Evolutionary conservation across 2,888 invertebrate genomes (phyloP).

Genomic region (Allolobophora icterica): DNA sequence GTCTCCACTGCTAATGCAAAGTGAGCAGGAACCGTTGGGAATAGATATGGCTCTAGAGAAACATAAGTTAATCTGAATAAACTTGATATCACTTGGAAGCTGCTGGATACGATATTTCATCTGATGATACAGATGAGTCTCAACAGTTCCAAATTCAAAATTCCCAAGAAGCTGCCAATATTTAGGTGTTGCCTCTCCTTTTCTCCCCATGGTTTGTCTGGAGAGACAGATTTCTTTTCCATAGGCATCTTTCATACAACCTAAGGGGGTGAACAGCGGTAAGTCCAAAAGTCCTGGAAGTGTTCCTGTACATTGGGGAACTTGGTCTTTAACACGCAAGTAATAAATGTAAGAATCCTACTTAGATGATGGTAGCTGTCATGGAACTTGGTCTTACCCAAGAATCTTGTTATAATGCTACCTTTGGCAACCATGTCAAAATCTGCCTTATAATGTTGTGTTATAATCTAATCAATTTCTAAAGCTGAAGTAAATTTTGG

Average conservation of each 20-base stretch:
- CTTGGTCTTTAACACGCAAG: background rate
- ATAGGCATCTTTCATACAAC: background rate
- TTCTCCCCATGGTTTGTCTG: background rate
- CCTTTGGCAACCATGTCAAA: too few relatives aligned
- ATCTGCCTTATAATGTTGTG: too few relatives aligned
- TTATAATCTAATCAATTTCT: too few relatives aligned
- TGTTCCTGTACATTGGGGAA: background rate
- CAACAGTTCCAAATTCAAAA: background rate
- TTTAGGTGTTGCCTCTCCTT: background rate
- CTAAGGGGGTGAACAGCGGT: background rate
- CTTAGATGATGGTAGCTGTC: background rate
- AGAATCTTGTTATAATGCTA: background rate
- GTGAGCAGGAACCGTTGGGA: background rate
- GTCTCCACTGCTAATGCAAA: too few relatives aligned
- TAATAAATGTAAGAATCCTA: background rate
- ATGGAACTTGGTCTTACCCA: background rate
- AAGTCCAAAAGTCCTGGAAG: background rate
- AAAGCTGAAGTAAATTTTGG: too few relatives aligned
- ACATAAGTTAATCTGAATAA: background rate
- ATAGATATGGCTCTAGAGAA: background rate
- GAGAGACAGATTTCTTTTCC: conserved; percentile 11
- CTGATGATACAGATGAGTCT: background rate
- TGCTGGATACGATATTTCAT: background rate
- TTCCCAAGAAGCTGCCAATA: background rate
- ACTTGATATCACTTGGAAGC: background rate